Percentiles rank a stretch among this genome's conserved stretches.
phyloP scores from a whole-genome alignment of 2,888 invertebrate genomes.

The Cataglyphis cursor region DNA sequence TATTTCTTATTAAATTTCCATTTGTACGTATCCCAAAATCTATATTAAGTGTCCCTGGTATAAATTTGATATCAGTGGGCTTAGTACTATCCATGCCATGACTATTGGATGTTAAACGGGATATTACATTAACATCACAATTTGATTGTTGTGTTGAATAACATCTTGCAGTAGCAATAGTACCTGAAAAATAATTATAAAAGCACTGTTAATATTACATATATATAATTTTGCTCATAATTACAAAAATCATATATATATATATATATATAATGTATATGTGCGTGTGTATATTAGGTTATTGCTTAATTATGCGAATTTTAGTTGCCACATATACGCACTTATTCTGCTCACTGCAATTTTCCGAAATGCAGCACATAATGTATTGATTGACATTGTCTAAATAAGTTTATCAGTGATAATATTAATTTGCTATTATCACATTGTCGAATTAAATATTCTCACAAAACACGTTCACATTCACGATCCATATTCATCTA shows the following conservation, averaged over 20 bases:
- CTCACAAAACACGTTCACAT: neutral
- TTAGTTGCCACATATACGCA: constrained; percentile 45
- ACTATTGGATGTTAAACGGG: neutral
- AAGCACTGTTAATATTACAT: neutral
- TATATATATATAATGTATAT: neutral
- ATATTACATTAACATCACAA: neutral
- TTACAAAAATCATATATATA: neutral
- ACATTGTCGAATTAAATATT: neutral
- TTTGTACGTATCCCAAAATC: constrained; percentile 76
- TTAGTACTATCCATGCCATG: neutral
- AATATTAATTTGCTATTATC: neutral
- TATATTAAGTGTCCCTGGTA: constrained; percentile 71
- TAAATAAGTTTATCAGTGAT: neutral
- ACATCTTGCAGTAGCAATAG: constrained; percentile 39
- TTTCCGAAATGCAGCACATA: constrained; percentile 69
- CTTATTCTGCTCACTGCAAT: constrained; percentile 48
- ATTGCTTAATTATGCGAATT: constrained; percentile 28
- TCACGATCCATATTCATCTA: constrained; percentile 1
- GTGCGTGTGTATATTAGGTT: constrained; percentile 26
- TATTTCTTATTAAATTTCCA: constrained; percentile 62
- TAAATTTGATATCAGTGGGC: constrained; percentile 68
- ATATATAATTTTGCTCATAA: neutral
- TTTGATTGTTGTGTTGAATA: constrained; percentile 41
- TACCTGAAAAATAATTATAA: constrained; percentile 51
- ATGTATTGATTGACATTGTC: constrained; percentile 69